Conservation (phyloP, 2,797 vertebrate species). For the Rhynchotus rufescens region DNA sequence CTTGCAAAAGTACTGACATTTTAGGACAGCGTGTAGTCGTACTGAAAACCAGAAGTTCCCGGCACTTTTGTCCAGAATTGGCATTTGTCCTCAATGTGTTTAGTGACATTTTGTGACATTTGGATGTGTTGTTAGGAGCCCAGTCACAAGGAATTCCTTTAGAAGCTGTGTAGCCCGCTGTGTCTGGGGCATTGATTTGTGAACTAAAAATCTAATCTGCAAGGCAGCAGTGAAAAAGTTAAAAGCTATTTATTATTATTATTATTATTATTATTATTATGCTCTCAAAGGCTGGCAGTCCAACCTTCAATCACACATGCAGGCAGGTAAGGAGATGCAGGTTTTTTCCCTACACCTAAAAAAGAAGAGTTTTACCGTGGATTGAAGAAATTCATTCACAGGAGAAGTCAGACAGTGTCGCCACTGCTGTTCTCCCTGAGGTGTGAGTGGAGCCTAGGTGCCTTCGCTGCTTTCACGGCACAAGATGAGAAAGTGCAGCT, state of each 20-base stretch:
- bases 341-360: neutral
- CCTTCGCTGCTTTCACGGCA: neutral
- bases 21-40: neutral
- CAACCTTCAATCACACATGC: neutral
- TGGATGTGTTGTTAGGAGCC: constrained; percentile 7
- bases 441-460: neutral
- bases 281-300: constrained; percentile 11
- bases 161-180: constrained; percentile 25
- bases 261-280: neutral
- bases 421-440: neutral
- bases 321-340: neutral
- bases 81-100: neutral
- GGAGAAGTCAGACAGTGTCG: neutral
- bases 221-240: constrained; percentile 13
- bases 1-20: neutral
- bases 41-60: neutral
- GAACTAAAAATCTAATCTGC: constrained; percentile 35
- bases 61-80: neutral
- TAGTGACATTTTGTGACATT: constrained; percentile 56
- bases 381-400: neutral
- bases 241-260: neutral
- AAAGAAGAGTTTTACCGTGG: neutral
- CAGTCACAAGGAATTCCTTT: constrained; percentile 11
- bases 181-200: constrained; percentile 10
- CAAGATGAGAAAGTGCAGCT: neutral